These are phyloP conservation scores for Acleris holmiana DNA, from an alignment of 2,888 invertebrate species.

Conservation along the genomic window DNA sequence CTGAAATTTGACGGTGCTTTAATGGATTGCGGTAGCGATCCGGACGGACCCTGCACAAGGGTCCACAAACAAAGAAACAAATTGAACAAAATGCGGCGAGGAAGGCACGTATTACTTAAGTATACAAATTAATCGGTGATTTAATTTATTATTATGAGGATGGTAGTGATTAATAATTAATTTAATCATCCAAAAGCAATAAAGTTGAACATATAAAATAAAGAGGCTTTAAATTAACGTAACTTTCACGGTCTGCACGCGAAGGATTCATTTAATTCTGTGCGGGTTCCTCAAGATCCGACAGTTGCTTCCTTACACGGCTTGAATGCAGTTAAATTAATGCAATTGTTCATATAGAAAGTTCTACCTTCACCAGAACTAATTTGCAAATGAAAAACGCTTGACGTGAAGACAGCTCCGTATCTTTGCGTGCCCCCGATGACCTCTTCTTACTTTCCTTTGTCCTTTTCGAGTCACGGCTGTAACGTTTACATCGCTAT, in stretches of 20 bases:
- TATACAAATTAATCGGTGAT: too few species aligned
- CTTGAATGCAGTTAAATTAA: slow-evolving; percentile 25
- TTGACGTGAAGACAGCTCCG: slow-evolving; percentile 25
- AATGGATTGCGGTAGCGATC: too few species aligned
- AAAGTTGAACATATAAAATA: slow-evolving; percentile 52
- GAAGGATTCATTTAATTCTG: slow-evolving; percentile 48
- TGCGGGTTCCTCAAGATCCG: slow-evolving; percentile 11
- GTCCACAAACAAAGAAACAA: too few species aligned
- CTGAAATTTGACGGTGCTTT: too few species aligned
- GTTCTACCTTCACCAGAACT: slow-evolving; percentile 34
- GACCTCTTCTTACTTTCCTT: slow-evolving; percentile 34
- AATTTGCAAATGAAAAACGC: slow-evolving; percentile 32
- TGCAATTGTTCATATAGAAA: slow-evolving; percentile 37
- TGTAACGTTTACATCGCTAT: slow-evolving; percentile 8
- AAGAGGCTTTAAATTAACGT: slow-evolving; percentile 68
- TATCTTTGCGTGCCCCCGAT: slow-evolving; percentile 27
- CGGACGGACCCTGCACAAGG: too few species aligned
- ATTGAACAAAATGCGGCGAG: too few species aligned
- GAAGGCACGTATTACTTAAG: too few species aligned
- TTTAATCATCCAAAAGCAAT: slow-evolving; percentile 42
- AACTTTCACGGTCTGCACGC: slow-evolving; percentile 68
- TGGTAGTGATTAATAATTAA: slow-evolving; percentile 8
- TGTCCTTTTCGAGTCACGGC: slow-evolving; percentile 30
- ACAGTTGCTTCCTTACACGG: slow-evolving; percentile 19
- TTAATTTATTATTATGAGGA: too few species aligned